These are phyloP conservation scores for Megaustenia siamemsis DNA, from an alignment of 2,888 invertebrate species.

Conservation along the genomic window DNA sequence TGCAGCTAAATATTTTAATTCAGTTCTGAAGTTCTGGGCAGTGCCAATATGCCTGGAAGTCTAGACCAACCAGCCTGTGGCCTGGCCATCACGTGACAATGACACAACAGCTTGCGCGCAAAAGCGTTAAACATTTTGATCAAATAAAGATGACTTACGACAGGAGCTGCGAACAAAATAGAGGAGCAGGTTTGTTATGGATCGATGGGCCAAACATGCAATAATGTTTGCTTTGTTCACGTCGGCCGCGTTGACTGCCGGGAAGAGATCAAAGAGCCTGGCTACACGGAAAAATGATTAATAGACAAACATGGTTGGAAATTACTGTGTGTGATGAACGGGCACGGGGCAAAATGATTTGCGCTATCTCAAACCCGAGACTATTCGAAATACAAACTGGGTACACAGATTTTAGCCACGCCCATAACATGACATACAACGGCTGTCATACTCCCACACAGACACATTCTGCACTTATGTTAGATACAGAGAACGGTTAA, in stretches of 20 bases:
- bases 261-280: conserved; percentile 4
- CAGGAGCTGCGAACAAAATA: conserved; percentile 2
- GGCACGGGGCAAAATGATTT: not conserved
- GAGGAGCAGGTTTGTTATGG: not conserved
- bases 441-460: no score
- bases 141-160: conserved; percentile 15
- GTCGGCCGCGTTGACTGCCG: not conserved
- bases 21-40: no score
- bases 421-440: no score
- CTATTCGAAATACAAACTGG: conserved; percentile 3
- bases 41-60: no score
- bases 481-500: no score
- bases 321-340: not conserved
- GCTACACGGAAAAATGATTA: conserved; percentile 13
- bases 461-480: no score
- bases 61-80: not conserved
- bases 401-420: not conserved
- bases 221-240: conserved; percentile 16
- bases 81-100: not conserved
- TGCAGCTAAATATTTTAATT: no score
- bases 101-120: not conserved
- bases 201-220: conserved; percentile 25
- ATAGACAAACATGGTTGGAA: conserved; percentile 19
- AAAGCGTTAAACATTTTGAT: conserved; percentile 5
- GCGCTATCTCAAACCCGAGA: not conserved